Evolutionary conservation across 2,113 vertebrate genomes (phyloP), one percentile per base, ranked within the genome.

Genomic region (Oncorhynchus tshawytscha): DNA sequence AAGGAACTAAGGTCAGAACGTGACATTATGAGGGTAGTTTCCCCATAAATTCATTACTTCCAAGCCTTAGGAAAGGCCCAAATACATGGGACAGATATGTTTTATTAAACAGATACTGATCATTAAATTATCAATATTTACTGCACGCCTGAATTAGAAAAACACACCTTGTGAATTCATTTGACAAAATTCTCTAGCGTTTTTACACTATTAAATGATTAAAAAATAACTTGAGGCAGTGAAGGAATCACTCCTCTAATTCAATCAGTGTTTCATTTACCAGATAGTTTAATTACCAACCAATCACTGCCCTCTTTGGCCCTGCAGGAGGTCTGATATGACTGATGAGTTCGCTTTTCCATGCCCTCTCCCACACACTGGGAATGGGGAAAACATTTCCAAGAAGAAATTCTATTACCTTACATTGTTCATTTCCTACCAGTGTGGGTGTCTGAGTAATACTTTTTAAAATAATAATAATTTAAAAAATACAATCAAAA

Each of bases 191-290:
- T 45, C 2, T 45, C 76, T 60, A 16, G 74, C 27, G 49, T 73
- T 71, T 71, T 65, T 45, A 2, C 2, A 73, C 74, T 45, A 45
- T 45, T 45, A 45, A 45, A 45, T 45, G 74, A 88, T 88, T 88
- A 83, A 45, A 81, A 76, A 81, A 84, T 68, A 80, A 73, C 77
- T 75, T 79, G 74, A 84, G 82, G 84, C 82, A 79, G 77, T 67
- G 65, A 69, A 76, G 39, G 39, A 2, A 11, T 45, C 39, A 11
- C 72, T 77, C 87, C 20, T 71, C 78, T 85, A 67, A 81, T 90
- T 90, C 81, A 89, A 90, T 91, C 88, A 86, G 84, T 64, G 31
- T 86, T 87, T 78, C 57, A 77, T 77, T 88, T 74, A 82, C 73
- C 71, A 86, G 80, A 80, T 57, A 29, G 31, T 86, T 83, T 88